Percentiles rank a stretch among this genome's conserved stretches.
Evolutionary conservation across 2,888 invertebrate genomes (phyloP).

Genomic region (Allolobophora icterica): DNA sequence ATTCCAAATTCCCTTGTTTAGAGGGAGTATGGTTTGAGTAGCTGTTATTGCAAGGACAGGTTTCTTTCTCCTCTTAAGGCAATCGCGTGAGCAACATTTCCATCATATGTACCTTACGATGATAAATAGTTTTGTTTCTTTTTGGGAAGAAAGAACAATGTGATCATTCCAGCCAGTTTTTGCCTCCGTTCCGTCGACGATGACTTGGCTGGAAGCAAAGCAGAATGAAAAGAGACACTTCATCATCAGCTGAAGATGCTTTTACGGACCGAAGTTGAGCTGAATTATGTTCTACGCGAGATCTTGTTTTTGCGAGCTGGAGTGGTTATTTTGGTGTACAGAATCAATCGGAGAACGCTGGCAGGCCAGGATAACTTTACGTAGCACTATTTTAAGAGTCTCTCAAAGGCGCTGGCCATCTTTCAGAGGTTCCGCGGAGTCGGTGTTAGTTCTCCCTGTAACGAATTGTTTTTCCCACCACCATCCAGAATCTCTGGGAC

Average conservation of each 20-base stretch:
- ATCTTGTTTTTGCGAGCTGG: not conserved
- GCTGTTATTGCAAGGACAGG: not conserved
- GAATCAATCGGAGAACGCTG: conserved; percentile 5
- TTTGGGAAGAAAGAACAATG: not conserved
- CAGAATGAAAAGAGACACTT: not conserved
- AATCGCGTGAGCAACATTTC: not conserved
- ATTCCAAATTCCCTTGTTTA: no score
- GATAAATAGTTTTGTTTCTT: not conserved
- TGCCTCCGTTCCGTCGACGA: not conserved
- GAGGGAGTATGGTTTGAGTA: not conserved
- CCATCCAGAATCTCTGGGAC: not conserved
- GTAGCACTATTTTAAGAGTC: not conserved
- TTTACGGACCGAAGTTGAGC: not conserved
- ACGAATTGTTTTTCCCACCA: not conserved
- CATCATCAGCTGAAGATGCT: not conserved
- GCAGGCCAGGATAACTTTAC: not conserved
- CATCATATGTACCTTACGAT: not conserved
- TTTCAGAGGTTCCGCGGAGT: not conserved
- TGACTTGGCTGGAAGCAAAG: not conserved
- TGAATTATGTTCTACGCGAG: not conserved
- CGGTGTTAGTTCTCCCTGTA: not conserved
- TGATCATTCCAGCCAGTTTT: conserved; percentile 6
- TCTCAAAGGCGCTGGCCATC: conserved; percentile 17
- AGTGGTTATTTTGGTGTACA: not conserved
- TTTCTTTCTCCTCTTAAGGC: not conserved